Conservation (phyloP, 2,113 vertebrate species). For the Hystrix cristata region DNA sequence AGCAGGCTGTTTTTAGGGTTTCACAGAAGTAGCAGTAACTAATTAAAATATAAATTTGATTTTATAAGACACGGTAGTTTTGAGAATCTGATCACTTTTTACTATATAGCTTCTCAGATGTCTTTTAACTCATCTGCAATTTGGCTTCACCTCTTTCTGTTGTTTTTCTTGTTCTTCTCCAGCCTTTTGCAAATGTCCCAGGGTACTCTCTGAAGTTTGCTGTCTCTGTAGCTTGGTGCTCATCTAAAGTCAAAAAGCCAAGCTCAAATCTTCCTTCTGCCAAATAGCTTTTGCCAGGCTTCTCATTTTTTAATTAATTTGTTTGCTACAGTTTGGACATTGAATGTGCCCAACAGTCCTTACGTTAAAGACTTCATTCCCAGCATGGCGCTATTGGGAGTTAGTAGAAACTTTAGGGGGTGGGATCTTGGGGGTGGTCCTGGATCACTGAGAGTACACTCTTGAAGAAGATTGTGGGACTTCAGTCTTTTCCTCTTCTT, state of each 20-base stretch:
- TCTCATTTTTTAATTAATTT: slow-evolving; percentile 54
- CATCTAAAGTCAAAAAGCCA: not conserved
- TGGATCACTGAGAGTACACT: not conserved
- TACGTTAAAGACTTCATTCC: not conserved
- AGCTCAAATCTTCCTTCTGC: not conserved
- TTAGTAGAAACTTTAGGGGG: not conserved
- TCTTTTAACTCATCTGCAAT: not conserved
- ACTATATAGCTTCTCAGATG: not conserved
- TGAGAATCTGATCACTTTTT: not conserved
- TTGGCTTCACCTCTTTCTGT: not conserved
- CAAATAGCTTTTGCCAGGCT: not conserved
- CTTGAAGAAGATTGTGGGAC: too few species aligned
- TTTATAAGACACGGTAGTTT: not conserved
- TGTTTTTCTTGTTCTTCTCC: not conserved
- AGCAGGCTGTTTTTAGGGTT: not conserved
- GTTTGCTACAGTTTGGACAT: not conserved
- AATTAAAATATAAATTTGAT: slow-evolving; percentile 15
- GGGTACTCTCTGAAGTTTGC: not conserved
- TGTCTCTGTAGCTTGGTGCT: not conserved
- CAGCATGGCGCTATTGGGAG: not conserved
- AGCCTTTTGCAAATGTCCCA: not conserved
- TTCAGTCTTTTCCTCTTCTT: not conserved
- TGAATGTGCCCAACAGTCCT: not conserved
- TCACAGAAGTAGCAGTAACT: not conserved
- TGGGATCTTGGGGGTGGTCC: not conserved